Percentiles rank a stretch among this genome's conserved stretches.
These are phyloP conservation scores for Choristoneura rosaceana DNA, from an alignment of 2,888 invertebrate genomes.

Conservation along the genomic window DNA sequence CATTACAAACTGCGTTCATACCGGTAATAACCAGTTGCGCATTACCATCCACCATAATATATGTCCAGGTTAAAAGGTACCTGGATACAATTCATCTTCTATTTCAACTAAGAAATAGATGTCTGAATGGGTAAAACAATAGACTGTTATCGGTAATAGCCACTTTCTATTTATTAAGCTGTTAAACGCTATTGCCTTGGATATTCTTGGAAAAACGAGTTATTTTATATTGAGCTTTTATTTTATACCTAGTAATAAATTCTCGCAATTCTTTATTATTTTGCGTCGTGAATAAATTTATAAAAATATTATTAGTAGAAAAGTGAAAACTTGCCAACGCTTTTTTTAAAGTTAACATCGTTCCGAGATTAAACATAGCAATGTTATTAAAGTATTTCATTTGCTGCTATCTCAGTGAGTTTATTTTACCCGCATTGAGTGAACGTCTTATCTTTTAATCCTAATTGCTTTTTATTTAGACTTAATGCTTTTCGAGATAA, in stretches of 20 bases:
- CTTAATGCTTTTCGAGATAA: slow-evolving; percentile 68
- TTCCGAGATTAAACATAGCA: slow-evolving; percentile 20
- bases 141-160: not conserved
- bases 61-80: slow-evolving; percentile 20
- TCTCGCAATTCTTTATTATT: not conserved
- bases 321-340: not conserved
- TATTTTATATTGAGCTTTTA: slow-evolving; percentile 9
- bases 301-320: not conserved
- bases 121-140: slow-evolving; percentile 1
- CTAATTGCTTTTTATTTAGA: slow-evolving; percentile 59
- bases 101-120: not conserved
- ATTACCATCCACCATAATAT: slow-evolving; percentile 3
- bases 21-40: slow-evolving; percentile 35
- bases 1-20: slow-evolving; percentile 31
- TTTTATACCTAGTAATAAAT: slow-evolving; percentile 1
- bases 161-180: slow-evolving; percentile 13
- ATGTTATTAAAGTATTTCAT: slow-evolving; percentile 37
- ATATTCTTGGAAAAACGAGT: not conserved
- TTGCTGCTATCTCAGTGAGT: slow-evolving; percentile 21
- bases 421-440: slow-evolving; percentile 37
- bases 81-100: not conserved
- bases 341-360: slow-evolving; percentile 9
- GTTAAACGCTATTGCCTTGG: slow-evolving; percentile 4
- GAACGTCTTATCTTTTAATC: slow-evolving; percentile 47
- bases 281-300: slow-evolving; percentile 4